Conservation (phyloP, 2,797 vertebrate species). For the Lepilemur ruficaudatus region DNA sequence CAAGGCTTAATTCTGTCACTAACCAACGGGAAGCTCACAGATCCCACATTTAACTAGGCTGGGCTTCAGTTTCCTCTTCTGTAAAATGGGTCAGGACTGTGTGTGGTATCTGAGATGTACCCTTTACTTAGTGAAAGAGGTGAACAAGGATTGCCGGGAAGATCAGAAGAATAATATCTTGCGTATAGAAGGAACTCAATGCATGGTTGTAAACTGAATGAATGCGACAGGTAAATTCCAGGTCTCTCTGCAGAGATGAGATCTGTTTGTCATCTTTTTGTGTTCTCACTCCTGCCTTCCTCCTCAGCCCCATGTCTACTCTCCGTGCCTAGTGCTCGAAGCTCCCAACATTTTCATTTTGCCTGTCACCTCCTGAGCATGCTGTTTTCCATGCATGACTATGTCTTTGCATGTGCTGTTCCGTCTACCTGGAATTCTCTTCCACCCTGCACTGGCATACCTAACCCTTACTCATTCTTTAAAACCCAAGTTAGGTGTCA, state of each 20-base stretch:
- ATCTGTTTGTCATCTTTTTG: not conserved
- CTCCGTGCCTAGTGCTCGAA: not conserved
- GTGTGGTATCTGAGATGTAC: not conserved
- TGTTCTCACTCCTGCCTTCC: not conserved
- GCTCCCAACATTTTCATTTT: not conserved
- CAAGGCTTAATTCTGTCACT: not conserved
- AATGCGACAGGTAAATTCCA: not conserved
- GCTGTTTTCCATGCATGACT: not conserved
- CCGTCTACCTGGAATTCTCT: not conserved
- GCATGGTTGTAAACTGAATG: not conserved
- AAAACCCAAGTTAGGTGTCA: not conserved
- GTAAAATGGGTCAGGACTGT: not conserved
- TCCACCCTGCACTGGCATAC: not conserved
- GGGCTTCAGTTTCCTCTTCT: not conserved
- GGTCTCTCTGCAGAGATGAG: not conserved
- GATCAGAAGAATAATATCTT: not conserved
- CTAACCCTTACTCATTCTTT: not conserved
- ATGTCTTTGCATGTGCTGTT: not conserved
- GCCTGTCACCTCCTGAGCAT: accelerated
- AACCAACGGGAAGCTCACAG: not conserved
- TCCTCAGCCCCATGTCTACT: not conserved
- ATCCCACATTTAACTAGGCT: not conserved
- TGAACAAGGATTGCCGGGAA: not conserved
- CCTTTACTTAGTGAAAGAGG: not conserved
- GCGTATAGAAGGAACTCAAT: not conserved